Percentiles rank a stretch among this genome's conserved stretches.
Evolutionary conservation across 2,888 invertebrate species (phyloP).

Genomic region (Phyto melanocephala): DNA sequence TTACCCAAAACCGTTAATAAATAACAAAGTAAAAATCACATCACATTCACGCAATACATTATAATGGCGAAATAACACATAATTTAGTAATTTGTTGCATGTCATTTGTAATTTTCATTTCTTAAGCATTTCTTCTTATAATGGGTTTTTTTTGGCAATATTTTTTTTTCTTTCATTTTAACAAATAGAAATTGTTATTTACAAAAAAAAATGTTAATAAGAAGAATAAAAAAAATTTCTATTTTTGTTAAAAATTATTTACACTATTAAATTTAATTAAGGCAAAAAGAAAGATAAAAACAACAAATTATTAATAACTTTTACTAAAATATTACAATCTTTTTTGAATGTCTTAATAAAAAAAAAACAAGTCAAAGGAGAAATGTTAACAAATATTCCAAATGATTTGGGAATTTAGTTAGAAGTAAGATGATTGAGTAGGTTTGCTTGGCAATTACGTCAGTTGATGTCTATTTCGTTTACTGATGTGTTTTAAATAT

Average conservation of each 20-base stretch:
- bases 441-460: too few species aligned
- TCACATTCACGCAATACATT: background rate
- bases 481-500: too few species aligned
- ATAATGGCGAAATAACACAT: constrained; percentile 22
- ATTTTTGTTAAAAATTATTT: background rate
- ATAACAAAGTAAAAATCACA: background rate
- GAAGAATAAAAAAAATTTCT: constrained; percentile 36
- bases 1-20: too few species aligned
- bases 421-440: too few species aligned
- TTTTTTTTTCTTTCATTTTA: background rate
- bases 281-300: background rate
- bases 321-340: constrained; percentile 37
- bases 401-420: too few species aligned
- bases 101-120: background rate
- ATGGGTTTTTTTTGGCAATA: background rate
- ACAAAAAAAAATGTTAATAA: background rate
- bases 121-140: background rate
- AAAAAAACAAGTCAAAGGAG: background rate
- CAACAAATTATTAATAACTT: constrained; percentile 27
- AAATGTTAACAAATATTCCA: background rate
- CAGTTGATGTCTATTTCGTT: too few species aligned
- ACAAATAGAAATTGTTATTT: background rate
- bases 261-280: background rate
- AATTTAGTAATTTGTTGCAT: constrained; percentile 16
- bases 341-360: background rate